Evolutionary conservation across 2,797 vertebrate genomes (phyloP).

Genomic region (Anisognathus igniventris): DNA sequence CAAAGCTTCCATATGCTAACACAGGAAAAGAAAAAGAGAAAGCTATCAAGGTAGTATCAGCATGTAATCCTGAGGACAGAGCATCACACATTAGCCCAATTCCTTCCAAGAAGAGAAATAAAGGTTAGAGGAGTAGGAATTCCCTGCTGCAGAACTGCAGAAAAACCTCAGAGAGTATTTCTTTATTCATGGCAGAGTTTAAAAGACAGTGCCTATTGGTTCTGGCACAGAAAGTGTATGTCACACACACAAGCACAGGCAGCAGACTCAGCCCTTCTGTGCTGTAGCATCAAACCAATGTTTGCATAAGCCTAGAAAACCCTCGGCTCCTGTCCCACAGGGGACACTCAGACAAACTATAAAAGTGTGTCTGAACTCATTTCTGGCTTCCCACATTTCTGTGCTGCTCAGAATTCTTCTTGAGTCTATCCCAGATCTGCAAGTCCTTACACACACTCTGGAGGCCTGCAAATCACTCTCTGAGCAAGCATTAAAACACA

Average conservation of each 20-base stretch:
- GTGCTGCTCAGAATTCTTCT: background rate
- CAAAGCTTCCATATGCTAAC: background rate
- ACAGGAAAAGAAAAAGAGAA: background rate
- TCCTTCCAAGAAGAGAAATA: background rate
- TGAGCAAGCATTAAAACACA: background rate
- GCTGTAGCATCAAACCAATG: background rate
- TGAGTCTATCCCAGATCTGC: background rate
- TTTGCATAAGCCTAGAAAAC: background rate
- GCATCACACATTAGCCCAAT: background rate
- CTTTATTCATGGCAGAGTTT: background rate
- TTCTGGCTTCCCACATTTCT: background rate
- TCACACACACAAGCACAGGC: background rate
- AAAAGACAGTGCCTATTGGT: background rate
- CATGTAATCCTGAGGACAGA: background rate
- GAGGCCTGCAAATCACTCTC: background rate
- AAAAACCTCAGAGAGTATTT: background rate
- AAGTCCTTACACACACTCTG: background rate
- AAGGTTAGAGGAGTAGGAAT: background rate
- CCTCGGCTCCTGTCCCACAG: background rate
- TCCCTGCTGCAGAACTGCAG: background rate
- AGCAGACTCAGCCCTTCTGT: background rate
- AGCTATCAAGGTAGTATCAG: background rate
- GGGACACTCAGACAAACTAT: background rate
- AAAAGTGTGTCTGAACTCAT: background rate
- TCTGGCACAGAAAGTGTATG: background rate